Percentiles rank a stretch among this genome's conserved stretches.
Evolutionary conservation across 2,797 vertebrate genomes (phyloP).

Genomic region (Sylvilagus floridanus): DNA sequence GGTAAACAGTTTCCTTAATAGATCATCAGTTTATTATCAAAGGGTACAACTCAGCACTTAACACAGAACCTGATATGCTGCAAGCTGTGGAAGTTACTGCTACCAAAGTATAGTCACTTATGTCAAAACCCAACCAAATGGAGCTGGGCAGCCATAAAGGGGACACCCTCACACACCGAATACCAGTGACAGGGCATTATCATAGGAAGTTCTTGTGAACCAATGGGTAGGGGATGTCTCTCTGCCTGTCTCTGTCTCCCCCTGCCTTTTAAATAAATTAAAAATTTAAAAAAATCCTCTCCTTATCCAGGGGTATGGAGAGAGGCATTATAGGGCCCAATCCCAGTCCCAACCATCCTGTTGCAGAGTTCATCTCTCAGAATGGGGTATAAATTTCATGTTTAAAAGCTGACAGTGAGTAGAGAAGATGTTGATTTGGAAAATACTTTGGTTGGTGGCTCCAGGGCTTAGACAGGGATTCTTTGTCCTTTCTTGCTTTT

Average conservation of each 20-base stretch:
- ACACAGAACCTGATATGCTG: too few species aligned
- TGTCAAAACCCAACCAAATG: too few species aligned
- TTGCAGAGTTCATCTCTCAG: not conserved
- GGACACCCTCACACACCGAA: too few species aligned
- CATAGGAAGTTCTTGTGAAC: too few species aligned
- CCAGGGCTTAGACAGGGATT: not conserved
- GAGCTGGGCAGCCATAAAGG: too few species aligned
- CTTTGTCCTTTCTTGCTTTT: not conserved
- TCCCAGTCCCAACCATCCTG: fast-evolving
- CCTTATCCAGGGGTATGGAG: not conserved
- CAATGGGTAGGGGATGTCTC: too few species aligned
- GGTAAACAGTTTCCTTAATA: not conserved
- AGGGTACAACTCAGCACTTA: not conserved
- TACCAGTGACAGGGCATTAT: too few species aligned
- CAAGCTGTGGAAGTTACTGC: too few species aligned
- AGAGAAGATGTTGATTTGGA: not conserved
- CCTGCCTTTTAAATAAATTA: too few species aligned
- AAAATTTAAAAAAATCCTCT: not conserved
- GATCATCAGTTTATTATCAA: not conserved
- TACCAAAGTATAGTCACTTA: too few species aligned
- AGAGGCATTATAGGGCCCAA: not conserved
- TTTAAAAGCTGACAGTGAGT: not conserved
- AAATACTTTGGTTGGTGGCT: not conserved
- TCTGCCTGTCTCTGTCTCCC: too few species aligned
- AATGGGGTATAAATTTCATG: not conserved